A percentile compares a stretch with the other conserved stretches of the same genome.
These are phyloP conservation scores for Chalcis sispes DNA, from an alignment of 2,888 invertebrate genomes.

Conservation along the genomic window DNA sequence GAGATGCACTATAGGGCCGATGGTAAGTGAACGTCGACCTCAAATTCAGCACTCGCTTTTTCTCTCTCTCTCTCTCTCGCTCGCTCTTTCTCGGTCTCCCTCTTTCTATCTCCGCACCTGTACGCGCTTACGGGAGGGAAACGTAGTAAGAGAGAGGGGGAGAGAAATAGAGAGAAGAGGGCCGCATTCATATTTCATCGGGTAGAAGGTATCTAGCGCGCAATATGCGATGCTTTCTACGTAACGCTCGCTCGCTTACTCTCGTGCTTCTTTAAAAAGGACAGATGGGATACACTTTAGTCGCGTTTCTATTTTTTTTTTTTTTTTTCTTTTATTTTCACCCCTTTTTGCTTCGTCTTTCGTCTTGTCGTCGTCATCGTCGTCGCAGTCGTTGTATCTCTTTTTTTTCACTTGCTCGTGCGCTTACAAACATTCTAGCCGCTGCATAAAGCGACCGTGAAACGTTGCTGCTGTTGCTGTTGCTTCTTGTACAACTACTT, in stretches of 20 bases:
- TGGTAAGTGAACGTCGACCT: conserved; percentile 52
- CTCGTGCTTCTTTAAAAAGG: conserved; percentile 49
- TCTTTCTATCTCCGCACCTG: conserved; percentile 44
- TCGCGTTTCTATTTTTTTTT: conserved; percentile 1
- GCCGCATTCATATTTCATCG: conserved; percentile 57
- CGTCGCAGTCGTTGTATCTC: not conserved
- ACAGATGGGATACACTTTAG: conserved; percentile 47
- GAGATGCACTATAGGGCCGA: conserved; percentile 39
- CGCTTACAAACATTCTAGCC: conserved; percentile 7
- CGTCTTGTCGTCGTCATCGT: too few species aligned
- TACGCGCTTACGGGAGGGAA: conserved; percentile 17
- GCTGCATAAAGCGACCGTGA: conserved; percentile 44
- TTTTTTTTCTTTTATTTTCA: not conserved
- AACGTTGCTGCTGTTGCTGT: conserved; percentile 6
- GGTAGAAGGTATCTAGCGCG: conserved; percentile 48
- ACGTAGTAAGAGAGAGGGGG: not conserved
- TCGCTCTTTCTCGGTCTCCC: too few species aligned
- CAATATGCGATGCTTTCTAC: conserved; percentile 53
- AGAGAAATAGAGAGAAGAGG: not conserved
- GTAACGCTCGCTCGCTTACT: conserved; percentile 24
- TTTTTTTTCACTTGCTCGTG: not conserved
- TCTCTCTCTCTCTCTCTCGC: conserved; percentile 11
- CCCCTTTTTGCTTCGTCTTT: conserved; percentile 1
- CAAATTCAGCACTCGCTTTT: conserved; percentile 38
- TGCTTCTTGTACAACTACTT: not conserved